These are phyloP conservation scores for Sitta europaea DNA, from an alignment of 2,113 vertebrate genomes.

Conservation along the genomic window DNA sequence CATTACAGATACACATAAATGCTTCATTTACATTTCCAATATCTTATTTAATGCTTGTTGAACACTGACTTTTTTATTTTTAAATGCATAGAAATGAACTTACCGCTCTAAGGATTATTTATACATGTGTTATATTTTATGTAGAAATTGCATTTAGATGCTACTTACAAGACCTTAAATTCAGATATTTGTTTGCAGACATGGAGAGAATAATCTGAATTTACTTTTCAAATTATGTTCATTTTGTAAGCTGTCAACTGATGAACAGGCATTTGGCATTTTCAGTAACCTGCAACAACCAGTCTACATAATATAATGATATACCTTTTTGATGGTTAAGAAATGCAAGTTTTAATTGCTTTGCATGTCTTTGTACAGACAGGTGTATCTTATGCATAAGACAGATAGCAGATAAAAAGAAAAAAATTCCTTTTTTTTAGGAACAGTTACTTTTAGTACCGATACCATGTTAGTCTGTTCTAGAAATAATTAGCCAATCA, in stretches of 20 bases:
- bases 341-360: neutral
- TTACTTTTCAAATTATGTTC: neutral
- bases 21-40: neutral
- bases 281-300: neutral
- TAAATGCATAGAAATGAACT: neutral
- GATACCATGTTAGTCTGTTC: neutral
- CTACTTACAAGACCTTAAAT: neutral
- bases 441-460: neutral
- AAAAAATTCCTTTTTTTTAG: neutral
- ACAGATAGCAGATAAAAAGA: accelerated
- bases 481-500: neutral
- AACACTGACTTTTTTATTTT: neutral
- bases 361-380: neutral
- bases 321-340: neutral
- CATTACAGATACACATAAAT: neutral
- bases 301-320: neutral
- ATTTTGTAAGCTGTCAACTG: neutral
- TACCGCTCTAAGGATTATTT: neutral
- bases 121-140: neutral
- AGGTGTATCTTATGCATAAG: neutral
- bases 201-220: neutral
- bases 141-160: neutral
- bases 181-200: neutral
- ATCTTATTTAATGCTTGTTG: neutral
- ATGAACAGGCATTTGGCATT: neutral